Evolutionary conservation across 2,797 vertebrate species (phyloP), one percentile per base, ranked within the genome.

Genomic region (Cossypha dichroa): DNA sequence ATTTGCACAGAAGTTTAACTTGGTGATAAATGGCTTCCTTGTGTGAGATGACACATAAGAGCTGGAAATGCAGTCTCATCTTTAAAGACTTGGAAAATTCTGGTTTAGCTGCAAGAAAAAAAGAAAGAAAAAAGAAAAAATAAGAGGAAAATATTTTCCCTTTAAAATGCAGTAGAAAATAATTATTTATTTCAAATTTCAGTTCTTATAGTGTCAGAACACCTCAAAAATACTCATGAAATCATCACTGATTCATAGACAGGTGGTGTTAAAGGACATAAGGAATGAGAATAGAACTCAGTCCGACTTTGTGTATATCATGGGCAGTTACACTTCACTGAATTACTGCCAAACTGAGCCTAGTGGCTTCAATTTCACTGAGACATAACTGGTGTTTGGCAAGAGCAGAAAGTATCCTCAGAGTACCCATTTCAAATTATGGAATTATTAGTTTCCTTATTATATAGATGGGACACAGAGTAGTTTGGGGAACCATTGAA

Each of bases 381-480:
- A 93, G 45, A 85, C 72, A 43, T 92, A 94, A 83, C 88, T 90
- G 78, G 84, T 96, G 75, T 89, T 93, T 92, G 86, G 78, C 64
- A 80, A 85, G 78, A 94, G 78, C 86, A 87, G 75, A 83, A 89
- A 93, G 56, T 95, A 96, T 92, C 58, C 94, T 96, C 95, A 60
- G 31, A 96, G 84, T 75, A 64, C 64, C 60, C 84, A 83, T 96
- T 96, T 74, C 34, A 33, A 95, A 93, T 92, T 94, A 93, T 85
- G 91, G 91, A 97, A 89, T 91, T 97, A 93, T 94, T 95, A 85
- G 81, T 95, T 95, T 92, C 60, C 88, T 96, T 93, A 88, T 94
- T 91, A 89, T 92, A 94, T 87, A 88, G 81, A 92, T 91, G 88
- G 78, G 90, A 85, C 80, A 79, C 52, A 79, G 67, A 92, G 52